Evolutionary conservation across 2,888 invertebrate genomes (phyloP).

Genomic region (Candidula unifasciata): DNA sequence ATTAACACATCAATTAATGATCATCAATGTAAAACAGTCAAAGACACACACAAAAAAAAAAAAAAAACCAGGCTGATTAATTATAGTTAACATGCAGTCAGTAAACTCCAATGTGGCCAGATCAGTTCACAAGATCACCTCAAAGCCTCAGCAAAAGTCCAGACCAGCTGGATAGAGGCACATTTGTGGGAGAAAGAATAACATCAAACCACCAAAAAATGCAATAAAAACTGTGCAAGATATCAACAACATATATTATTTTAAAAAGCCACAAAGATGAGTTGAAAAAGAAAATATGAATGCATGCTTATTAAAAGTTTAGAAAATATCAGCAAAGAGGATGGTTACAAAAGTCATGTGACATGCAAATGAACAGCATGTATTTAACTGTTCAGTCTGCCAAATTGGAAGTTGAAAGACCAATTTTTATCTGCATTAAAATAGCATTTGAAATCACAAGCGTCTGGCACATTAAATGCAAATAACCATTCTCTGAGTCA

Average conservation of each 20-base stretch:
- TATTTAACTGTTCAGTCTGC: not conserved
- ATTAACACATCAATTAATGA: not conserved
- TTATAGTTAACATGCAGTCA: not conserved
- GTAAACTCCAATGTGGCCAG: not conserved
- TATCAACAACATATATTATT: too few relatives aligned
- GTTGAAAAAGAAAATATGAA: not conserved
- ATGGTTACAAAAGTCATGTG: not conserved
- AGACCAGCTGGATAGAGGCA: constrained; percentile 44
- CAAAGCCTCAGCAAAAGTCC: constrained; percentile 28
- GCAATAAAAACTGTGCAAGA: too few relatives aligned
- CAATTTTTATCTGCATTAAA: too few relatives aligned
- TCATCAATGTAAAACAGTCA: not conserved
- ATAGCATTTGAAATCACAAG: too few relatives aligned
- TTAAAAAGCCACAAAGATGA: not conserved
- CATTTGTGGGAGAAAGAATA: not conserved
- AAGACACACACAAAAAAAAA: too few relatives aligned
- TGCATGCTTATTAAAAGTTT: not conserved
- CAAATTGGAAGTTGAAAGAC: too few relatives aligned
- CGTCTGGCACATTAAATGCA: too few relatives aligned
- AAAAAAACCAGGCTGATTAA: not conserved
- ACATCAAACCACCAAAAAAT: too few relatives aligned
- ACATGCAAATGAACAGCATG: not conserved
- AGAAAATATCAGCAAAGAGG: not conserved
- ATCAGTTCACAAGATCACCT: not conserved
- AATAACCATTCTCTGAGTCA: too few relatives aligned